Base-by-base conservation (phyloP, 2,888 invertebrate genomes). In the Hirtodrosophila histrioides region DNA sequence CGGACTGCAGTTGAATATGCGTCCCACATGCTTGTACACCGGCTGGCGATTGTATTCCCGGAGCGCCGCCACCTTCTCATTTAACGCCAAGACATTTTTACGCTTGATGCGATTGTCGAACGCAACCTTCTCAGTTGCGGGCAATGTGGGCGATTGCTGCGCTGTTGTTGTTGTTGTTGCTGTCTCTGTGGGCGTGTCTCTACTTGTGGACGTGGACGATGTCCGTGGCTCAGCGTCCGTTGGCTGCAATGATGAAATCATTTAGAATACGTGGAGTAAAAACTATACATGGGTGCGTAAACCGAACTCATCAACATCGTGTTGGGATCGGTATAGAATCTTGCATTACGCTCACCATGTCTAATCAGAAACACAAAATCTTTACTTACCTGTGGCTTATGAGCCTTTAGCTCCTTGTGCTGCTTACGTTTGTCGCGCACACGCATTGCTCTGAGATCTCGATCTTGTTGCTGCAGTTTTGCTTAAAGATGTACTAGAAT, bases 61-160 rank as follows among this genome's bases (percentile, higher is more conserved):
- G 43, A 91, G 72, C 4, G 91, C 91, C 0, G 90, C 89, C 24
- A 91, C 91, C 65, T 91, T 91, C 50, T 91, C 91, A 48, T 91
- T 91, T 0, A 91, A 65, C 0, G 91, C 91, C 39, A 91, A 70
- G 3, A 91, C 89, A 74, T 91, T 91, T 61, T 91, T 91, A 0
- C 91, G 89, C 50, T 91, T 91, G 40, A 91, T 90, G 46, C 91
- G 91, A 63, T 90, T 90, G 53, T 91, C 91, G 44, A 89, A 90
- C 24, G 86, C 81, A 5, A 89, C 81, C 58, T 90, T 90, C 46
- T 89, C 88, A 24, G 82, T 50, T 0, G 79, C 58, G 23, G 78
- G 69, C 58, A 88, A 73, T 31, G 53, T 46, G n/a, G 69, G 33
- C 17, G 51, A 44, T 10, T 51, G 58, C 5, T 60, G 60, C 10